Base-by-base conservation (phyloP, 2,888 invertebrate genomes). In the Anoncus sp. region DNA sequence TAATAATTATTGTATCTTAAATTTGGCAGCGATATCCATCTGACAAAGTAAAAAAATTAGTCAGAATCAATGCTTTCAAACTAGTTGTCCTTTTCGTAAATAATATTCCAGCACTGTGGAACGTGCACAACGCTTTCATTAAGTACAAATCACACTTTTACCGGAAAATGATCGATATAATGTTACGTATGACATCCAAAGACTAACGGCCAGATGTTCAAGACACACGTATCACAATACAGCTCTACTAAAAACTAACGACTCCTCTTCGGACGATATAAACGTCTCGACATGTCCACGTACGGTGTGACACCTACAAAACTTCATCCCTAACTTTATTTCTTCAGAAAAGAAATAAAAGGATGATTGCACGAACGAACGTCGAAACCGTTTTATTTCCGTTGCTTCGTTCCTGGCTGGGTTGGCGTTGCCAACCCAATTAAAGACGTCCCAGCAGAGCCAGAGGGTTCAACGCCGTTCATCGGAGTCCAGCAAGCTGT, bases 381-480 rank as follows among this genome's bases (percentile, higher is more conserved):
- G 83, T 81, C 84, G 85, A 87, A 85, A 87, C 83, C 84, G 83
- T 88, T 89, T 88, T 87, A 89, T 89, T 87, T 87, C 84, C 81
- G 81, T 69, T 81, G 85, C 82, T 74, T 83, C 85, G 82, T 76
- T 79, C 51, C 72, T 51, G 51, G 69, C 49, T 55, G 47, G 59
- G 67, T 47, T 73, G 65, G 73, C 88, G 87, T 88, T 86, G 90
- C 85, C 87, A 90, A 90, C 89, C 89, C 89, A 91, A 90, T 90
- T 91, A 91, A 90, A 90, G 90, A 90, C 85, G 88, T 89, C 90
- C 90, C 90, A 87, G 85, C 85, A 86, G 87, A 82, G 82, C 71
- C 82, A 55, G 73, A 67, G 79, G 76, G 81, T 75, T 71, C 60
- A 66, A 47, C 67, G 60, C 71, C 62, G 69, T 69, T 57, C 31